Evolutionary conservation across 2,113 vertebrate species (phyloP).

Genomic region (Thymallus thymallus): DNA sequence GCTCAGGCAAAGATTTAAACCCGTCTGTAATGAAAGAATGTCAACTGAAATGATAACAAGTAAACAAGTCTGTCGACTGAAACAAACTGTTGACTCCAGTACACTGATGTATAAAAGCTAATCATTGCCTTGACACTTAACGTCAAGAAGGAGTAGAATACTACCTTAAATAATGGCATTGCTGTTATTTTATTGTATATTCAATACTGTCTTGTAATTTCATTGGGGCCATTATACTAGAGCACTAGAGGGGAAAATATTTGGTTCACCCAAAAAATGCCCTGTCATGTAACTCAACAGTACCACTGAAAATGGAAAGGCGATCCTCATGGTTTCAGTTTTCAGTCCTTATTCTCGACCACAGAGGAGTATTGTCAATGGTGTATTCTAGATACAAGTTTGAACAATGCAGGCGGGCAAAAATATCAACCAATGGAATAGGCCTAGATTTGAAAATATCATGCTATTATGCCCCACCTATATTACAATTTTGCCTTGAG

Average conservation of each 20-base stretch:
- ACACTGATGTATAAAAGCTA: no score
- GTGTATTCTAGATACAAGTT: background rate
- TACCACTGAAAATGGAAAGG: no score
- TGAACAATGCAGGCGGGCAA: no score
- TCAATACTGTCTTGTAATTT: background rate
- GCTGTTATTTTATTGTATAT: background rate
- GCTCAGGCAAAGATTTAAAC: no score
- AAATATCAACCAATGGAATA: no score
- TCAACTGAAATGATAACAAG: no score
- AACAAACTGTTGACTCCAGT: no score
- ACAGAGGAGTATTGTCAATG: background rate
- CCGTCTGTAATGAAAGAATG: no score
- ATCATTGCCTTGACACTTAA: no score
- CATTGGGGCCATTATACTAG: background rate
- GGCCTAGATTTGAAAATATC: background rate
- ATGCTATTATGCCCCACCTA: background rate
- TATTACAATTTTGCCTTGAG: no score
- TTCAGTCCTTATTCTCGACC: background rate
- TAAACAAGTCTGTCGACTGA: no score
- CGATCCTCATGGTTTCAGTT: background rate
- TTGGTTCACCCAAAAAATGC: background rate
- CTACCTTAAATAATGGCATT: background rate
- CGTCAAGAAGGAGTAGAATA: background rate
- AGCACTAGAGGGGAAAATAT: background rate
- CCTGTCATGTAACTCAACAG: background rate